Percentiles rank a stretch among this genome's conserved stretches.
These are phyloP conservation scores for Varanus komodoensis DNA, from an alignment of 2,113 vertebrate genomes.

Conservation along the genomic window DNA sequence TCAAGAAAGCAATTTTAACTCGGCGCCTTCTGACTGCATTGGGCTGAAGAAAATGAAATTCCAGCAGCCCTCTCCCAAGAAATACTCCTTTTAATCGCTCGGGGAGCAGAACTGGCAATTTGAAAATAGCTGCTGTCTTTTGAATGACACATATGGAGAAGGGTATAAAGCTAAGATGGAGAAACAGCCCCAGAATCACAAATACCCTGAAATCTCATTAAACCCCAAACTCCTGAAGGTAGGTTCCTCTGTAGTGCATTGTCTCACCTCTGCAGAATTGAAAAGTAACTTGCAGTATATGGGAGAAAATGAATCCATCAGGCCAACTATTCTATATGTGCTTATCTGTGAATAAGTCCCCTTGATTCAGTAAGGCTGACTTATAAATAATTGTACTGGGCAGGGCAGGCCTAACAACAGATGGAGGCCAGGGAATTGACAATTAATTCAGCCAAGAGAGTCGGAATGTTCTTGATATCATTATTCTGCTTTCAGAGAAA, in stretches of 20 bases:
- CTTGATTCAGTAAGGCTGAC: too few relatives aligned
- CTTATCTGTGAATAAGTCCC: too few relatives aligned
- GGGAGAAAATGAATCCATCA: not conserved
- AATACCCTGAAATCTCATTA: not conserved
- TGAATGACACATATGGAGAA: too few relatives aligned
- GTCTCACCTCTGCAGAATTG: not conserved
- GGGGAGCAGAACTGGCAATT: not conserved
- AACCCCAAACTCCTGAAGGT: not conserved
- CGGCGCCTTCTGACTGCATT: too few relatives aligned
- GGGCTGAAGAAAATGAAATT: not conserved
- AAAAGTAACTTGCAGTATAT: not conserved
- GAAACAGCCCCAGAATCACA: not conserved
- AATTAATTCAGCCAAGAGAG: not conserved
- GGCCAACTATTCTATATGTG: too few relatives aligned
- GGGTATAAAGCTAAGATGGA: not conserved
- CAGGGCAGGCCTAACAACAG: not conserved
- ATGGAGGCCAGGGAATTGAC: not conserved
- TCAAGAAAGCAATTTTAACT: not conserved
- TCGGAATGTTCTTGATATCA: not conserved
- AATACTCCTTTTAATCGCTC: not conserved
- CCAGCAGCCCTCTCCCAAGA: not conserved
- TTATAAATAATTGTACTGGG: too few relatives aligned
- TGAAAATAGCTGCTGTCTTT: not conserved
- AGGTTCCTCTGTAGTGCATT: not conserved
- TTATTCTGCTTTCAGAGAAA: constrained; percentile 12